Base-by-base conservation (phyloP, 2,797 vertebrate genomes). In the Anguilla megastoma region DNA sequence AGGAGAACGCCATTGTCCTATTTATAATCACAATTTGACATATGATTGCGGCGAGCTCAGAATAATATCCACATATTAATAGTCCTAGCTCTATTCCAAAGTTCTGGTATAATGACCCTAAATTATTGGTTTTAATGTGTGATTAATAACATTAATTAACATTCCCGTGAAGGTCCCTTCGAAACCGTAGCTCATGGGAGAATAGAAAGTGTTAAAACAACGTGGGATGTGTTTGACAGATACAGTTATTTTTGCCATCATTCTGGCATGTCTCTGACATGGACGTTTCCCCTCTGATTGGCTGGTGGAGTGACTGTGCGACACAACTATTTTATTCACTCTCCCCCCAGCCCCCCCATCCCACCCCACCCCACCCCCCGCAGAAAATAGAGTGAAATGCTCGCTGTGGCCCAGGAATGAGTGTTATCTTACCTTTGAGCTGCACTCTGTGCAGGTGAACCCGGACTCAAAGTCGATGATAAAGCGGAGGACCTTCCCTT, bases 391-490 rank as follows among this genome's bases (percentile, higher is more conserved):
- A 9, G 41, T n/a, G 18, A 48, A 82, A 50, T 18, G 24, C 1
- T 2, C 7, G 74, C 74, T 36, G 41, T 10, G 45, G 41, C 24
- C 48, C 74, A 36, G 12, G 88, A 63, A 12, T 85, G 10, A 0
- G 33, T 48, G 16, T 87, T 36, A 58, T 63, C 95, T 96, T 94
- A 99, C 98, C 97, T 98, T 97, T 41, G 97, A 97, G 92, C 95
- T 93, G 89, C 93, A 95, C 90, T 99, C 96, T 63, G 96, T 97
- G 94, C 98, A 99, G 90, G 96, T 97, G 95, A 99, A 98, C 89
- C 98, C 98, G 41, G 96, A 94, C 48, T 95, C 93, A 88, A 99
- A 98, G 93, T 99, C 98, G 1, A 99, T 85, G 0, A 96, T 98
- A 94, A 99, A 98, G 93, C 97, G 95, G 74, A 98, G 92, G 2